phyloP scores from a whole-genome alignment of 1,140 invertebrate species.

The Tetramorium parvispinum region DNA sequence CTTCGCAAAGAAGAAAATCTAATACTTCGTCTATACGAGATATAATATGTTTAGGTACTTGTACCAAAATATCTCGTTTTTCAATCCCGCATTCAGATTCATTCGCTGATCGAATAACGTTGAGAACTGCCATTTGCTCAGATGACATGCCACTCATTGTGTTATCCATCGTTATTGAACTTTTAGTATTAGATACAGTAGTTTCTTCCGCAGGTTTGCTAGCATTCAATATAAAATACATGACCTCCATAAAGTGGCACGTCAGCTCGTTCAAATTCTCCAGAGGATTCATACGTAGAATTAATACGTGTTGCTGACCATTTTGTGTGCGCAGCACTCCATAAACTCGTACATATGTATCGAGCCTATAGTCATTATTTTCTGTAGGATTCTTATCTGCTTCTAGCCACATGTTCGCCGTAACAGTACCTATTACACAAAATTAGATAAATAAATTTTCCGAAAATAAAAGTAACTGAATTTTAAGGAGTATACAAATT shows the following conservation, averaged over 20 bases:
- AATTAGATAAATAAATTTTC: not conserved
- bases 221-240: constrained; percentile 56
- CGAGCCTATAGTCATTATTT: constrained; percentile 34
- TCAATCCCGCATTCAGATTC: constrained; percentile 80
- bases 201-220: constrained; percentile 3
- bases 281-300: constrained; percentile 76
- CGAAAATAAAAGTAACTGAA: not conserved
- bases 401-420: constrained; percentile 81
- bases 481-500: not conserved
- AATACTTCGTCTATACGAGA: constrained; percentile 79
- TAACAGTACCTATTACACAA: constrained; percentile 74
- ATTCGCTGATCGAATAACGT: constrained; percentile 76
- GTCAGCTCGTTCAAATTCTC: constrained; percentile 74
- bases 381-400: constrained; percentile 70
- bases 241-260: constrained; percentile 77
- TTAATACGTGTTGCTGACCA: constrained; percentile 73
- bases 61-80: constrained; percentile 72
- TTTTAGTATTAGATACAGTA: not conserved
- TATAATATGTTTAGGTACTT: constrained; percentile 70
- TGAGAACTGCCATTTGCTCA: constrained; percentile 78
- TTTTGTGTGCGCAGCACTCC: constrained; percentile 78
- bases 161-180: not conserved
- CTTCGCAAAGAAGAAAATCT: constrained; percentile 82
- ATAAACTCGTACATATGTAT: constrained; percentile 75
- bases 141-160: constrained; percentile 65